phyloP scores from a whole-genome alignment of 2,888 invertebrate species.

The Agrenia bidenticulata region DNA sequence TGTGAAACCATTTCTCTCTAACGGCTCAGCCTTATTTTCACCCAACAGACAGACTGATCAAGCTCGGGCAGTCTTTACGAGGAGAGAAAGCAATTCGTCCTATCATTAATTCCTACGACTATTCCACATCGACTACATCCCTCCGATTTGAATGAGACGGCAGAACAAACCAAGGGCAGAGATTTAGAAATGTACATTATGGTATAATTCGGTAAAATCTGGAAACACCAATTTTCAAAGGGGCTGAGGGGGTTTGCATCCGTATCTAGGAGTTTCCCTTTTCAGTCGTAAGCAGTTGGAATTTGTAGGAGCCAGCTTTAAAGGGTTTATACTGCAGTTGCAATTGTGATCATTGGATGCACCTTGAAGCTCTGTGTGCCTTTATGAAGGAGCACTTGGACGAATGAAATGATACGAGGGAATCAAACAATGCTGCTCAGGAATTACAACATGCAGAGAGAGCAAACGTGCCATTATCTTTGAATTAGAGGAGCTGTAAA shows the following conservation, averaged over 20 bases:
- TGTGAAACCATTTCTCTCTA: no score
- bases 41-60: neutral
- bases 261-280: no score
- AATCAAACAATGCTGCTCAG: slow-evolving; percentile 1
- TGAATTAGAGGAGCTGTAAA: slow-evolving; percentile 50
- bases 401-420: neutral
- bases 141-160: neutral
- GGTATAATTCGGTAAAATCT: slow-evolving; percentile 13
- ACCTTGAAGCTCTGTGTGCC: neutral
- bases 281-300: no score
- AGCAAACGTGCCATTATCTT: slow-evolving; percentile 35
- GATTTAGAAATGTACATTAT: neutral
- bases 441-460: slow-evolving; percentile 7
- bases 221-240: neutral
- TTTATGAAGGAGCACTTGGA: neutral
- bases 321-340: no score
- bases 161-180: slow-evolving; percentile 3
- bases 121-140: no score
- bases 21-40: no score
- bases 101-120: slow-evolving; percentile 41
- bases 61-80: slow-evolving; percentile 8
- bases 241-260: no score
- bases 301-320: no score
- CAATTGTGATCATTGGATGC: no score
- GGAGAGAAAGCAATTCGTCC: slow-evolving; percentile 32